Conservation (phyloP, 2,113 vertebrate species). For the Stigmatopora nigra region DNA sequence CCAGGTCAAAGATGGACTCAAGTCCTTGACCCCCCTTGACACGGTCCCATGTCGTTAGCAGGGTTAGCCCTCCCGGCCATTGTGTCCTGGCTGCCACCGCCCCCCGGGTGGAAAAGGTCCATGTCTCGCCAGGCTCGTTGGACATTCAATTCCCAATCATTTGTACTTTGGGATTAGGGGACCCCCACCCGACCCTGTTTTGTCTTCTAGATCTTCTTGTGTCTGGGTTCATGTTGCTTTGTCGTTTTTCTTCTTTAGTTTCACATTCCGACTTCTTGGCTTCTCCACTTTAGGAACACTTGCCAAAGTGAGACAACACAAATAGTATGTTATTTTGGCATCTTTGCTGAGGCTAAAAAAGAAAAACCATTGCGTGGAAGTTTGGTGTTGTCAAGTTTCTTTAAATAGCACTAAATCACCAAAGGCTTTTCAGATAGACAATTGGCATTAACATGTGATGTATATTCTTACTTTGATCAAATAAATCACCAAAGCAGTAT, state of each 20-base stretch:
- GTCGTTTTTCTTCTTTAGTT: slow-evolving; percentile 28
- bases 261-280: slow-evolving; percentile 16
- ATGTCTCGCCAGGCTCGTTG: slow-evolving; percentile 10
- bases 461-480: no score
- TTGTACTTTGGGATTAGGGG: slow-evolving; percentile 21
- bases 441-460: no score
- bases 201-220: not conserved
- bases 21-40: slow-evolving; percentile 66
- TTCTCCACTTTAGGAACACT: not conserved
- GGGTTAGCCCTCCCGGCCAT: slow-evolving; percentile 32
- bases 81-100: slow-evolving; percentile 38
- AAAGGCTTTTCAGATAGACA: no score
- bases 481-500: no score
- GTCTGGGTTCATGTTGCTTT: slow-evolving; percentile 23
- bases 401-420: not conserved
- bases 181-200: not conserved
- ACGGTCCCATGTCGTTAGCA: slow-evolving; percentile 23
- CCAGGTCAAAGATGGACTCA: not conserved
- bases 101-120: slow-evolving; percentile 26
- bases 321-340: not conserved
- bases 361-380: not conserved
- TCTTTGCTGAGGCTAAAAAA: not conserved
- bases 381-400: not conserved
- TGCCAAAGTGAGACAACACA: not conserved
- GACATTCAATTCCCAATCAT: slow-evolving; percentile 28